These are phyloP conservation scores for Nesoenas mayeri DNA, from an alignment of 2,113 vertebrate genomes.

Conservation along the genomic window DNA sequence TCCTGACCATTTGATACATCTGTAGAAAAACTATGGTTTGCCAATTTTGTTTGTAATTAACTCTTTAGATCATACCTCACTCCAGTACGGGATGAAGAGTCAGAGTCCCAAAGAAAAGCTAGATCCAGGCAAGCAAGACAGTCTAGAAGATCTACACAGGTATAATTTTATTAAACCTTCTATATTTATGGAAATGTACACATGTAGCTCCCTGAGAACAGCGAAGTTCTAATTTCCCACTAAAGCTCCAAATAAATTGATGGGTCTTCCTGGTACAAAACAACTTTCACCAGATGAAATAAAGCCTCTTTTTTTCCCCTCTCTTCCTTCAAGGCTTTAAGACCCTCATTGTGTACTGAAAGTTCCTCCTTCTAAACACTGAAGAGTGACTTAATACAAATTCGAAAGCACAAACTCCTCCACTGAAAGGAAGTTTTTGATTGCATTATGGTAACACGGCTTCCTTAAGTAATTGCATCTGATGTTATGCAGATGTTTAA, in stretches of 20 bases:
- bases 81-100: slow-evolving; percentile 97
- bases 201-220: not conserved
- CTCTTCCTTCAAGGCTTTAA: not conserved
- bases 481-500: not conserved
- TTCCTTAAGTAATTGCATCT: not conserved
- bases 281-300: not conserved
- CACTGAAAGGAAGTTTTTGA: not conserved
- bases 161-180: slow-evolving; percentile 25
- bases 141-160: slow-evolving; percentile 98
- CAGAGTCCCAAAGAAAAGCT: slow-evolving; percentile 98
- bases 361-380: not conserved
- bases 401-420: not conserved
- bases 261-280: not conserved
- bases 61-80: slow-evolving; percentile 93
- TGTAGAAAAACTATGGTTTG: not conserved
- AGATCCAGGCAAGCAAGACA: slow-evolving; percentile 97
- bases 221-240: not conserved
- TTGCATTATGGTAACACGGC: not conserved
- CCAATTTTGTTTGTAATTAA: slow-evolving; percentile 54
- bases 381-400: not conserved
- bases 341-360: not conserved
- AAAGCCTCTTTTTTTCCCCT: not conserved
- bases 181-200: not conserved
- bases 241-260: not conserved
- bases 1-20: not conserved